phyloP scores from a whole-genome alignment of 1,140 invertebrate species.

The Trachymyrmex cornetzi region DNA sequence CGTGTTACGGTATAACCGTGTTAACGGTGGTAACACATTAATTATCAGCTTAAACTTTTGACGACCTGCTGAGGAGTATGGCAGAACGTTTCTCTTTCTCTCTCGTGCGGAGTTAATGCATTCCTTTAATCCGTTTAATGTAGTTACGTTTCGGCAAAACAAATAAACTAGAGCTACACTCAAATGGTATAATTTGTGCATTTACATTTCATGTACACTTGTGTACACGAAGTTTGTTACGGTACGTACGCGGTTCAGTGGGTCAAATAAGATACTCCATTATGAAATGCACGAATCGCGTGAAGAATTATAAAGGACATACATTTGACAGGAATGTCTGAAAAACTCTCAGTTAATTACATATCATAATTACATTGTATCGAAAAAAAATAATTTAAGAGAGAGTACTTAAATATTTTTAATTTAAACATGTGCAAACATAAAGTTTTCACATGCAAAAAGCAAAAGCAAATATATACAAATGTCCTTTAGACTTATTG shows the following conservation, averaged over 20 bases:
- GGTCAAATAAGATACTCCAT: constrained; percentile 28
- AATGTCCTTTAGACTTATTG: neutral
- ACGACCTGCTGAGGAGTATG: constrained; percentile 38
- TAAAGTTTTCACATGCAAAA: neutral
- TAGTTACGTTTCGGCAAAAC: constrained; percentile 43
- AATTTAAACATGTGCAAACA: neutral
- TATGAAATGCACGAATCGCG: neutral
- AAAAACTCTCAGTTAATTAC: constrained; percentile 1
- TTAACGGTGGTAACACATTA: constrained; percentile 36
- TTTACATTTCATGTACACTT: constrained; percentile 38
- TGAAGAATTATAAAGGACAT: constrained; percentile 30
- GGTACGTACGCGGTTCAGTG: neutral
- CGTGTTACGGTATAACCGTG: constrained; percentile 13
- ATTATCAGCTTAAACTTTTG: constrained; percentile 60
- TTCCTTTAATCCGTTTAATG: constrained; percentile 60
- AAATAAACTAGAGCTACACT: constrained; percentile 42
- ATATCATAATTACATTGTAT: neutral
- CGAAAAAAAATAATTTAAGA: neutral
- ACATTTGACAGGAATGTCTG: neutral
- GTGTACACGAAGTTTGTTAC: constrained; percentile 25
- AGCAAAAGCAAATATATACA: neutral
- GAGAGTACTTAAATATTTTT: neutral
- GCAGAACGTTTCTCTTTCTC: neutral
- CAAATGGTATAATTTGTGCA: constrained; percentile 30
- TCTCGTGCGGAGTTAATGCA: constrained; percentile 43